These are phyloP conservation scores for Tokudaia muenninki DNA, from an alignment of 2,797 vertebrate species.

Conservation along the genomic window DNA sequence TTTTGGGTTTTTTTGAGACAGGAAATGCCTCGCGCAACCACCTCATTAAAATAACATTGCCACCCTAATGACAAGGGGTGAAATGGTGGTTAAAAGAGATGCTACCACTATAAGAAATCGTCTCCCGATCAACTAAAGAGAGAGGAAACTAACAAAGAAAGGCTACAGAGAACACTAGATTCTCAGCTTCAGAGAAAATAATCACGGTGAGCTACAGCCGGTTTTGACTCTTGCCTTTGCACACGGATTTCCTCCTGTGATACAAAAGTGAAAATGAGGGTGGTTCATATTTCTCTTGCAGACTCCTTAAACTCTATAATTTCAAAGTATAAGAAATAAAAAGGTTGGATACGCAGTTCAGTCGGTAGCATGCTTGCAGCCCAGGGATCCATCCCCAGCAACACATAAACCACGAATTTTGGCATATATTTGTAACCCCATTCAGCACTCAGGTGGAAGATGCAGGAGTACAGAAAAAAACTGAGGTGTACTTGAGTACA, in stretches of 20 bases:
- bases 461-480: neutral
- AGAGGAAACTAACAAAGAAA: neutral
- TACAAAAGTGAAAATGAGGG: conserved; percentile 52
- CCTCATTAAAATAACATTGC: conserved; percentile 8
- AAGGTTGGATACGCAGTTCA: neutral
- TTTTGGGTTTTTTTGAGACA: neutral
- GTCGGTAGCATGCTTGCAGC: neutral
- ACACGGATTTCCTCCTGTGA: conserved; percentile 41
- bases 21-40: conserved; percentile 18
- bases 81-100: neutral
- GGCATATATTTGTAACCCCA: neutral
- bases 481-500: neutral
- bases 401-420: neutral
- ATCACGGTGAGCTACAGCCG: neutral
- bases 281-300: conserved; percentile 31
- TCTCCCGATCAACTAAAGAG: conserved; percentile 13
- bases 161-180: neutral
- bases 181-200: neutral
- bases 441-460: neutral
- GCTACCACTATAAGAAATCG: conserved; percentile 42
- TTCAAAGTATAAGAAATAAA: conserved; percentile 45
- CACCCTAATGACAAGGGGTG: neutral
- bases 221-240: conserved; percentile 45
- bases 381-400: neutral
- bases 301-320: conserved; percentile 39